phyloP scores from a whole-genome alignment of 1,140 invertebrate genomes.

The Diorhabda carinulata region DNA sequence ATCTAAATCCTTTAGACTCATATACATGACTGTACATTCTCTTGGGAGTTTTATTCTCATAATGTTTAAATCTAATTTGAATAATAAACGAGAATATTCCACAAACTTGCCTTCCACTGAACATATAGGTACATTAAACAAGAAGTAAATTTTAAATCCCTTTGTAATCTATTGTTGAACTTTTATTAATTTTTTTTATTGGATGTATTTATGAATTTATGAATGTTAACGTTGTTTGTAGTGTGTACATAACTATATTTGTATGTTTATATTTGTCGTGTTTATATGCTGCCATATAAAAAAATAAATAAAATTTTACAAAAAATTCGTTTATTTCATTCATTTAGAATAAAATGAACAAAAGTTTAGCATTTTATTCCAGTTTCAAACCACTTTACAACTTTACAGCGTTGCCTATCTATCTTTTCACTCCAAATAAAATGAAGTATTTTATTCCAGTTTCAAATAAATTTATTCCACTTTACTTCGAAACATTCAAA shows the following conservation, averaged over 20 bases:
- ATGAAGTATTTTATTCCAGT: background rate
- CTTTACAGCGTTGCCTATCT: background rate
- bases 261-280: slow-evolving; percentile 42
- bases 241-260: slow-evolving; percentile 44
- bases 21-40: background rate
- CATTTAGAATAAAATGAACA: too few relatives aligned
- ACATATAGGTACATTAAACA: background rate
- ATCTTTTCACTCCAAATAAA: background rate
- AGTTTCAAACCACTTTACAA: background rate
- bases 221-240: slow-evolving; percentile 41
- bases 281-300: slow-evolving; percentile 23
- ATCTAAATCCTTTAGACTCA: too few relatives aligned
- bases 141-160: slow-evolving; percentile 22
- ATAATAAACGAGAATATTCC: slow-evolving; percentile 2
- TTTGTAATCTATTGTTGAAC: slow-evolving; percentile 4
- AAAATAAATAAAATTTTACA: background rate
- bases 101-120: slow-evolving; percentile 26
- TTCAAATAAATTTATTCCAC: too few relatives aligned
- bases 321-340: background rate
- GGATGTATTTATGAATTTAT: slow-evolving; percentile 11
- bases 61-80: too few relatives aligned
- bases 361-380: too few relatives aligned
- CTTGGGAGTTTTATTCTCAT: background rate
- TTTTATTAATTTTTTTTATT: slow-evolving; percentile 17
- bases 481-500: background rate